Conservation (phyloP, 2,113 vertebrate genomes). For the Thamnaconus septentrionalis region DNA sequence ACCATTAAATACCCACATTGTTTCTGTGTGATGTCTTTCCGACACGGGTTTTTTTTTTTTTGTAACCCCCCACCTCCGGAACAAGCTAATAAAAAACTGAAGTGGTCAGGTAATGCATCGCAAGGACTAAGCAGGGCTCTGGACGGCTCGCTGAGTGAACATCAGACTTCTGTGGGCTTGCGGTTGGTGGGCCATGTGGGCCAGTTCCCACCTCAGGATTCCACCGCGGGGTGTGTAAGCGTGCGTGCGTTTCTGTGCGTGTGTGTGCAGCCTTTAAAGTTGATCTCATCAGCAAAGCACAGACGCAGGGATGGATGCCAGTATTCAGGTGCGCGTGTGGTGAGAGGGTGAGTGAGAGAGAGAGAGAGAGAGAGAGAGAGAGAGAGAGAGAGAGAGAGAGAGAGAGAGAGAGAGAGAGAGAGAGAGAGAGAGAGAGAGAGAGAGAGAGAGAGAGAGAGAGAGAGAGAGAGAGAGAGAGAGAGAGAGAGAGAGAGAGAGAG, state of each 20-base stretch:
- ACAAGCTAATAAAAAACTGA: slow-evolving; percentile 31
- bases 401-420: no score
- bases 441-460: no score
- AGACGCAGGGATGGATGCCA: neutral
- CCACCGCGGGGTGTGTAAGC: slow-evolving; percentile 4
- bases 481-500: no score
- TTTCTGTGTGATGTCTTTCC: slow-evolving; percentile 13
- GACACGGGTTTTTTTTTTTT: neutral
- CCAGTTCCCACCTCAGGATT: slow-evolving; percentile 8
- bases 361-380: no score
- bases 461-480: no score
- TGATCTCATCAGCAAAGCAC: slow-evolving; percentile 44
- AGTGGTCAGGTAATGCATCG: slow-evolving; percentile 13
- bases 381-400: no score
- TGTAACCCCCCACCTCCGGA: neutral
- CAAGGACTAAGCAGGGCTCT: slow-evolving; percentile 22
- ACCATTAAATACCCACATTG: slow-evolving; percentile 22
- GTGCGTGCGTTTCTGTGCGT: neutral
- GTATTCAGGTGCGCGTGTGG: no score
- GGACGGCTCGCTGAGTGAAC: slow-evolving; percentile 30
- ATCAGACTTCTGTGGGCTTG: slow-evolving; percentile 14
- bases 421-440: no score
- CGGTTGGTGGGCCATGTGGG: slow-evolving; percentile 8
- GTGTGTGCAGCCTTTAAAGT: neutral
- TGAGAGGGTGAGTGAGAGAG: no score